A percentile compares a stretch with the other conserved stretches of the same genome.
Conservation (phyloP, 2,888 invertebrate genomes). For the Lasioglossum marginatum region DNA sequence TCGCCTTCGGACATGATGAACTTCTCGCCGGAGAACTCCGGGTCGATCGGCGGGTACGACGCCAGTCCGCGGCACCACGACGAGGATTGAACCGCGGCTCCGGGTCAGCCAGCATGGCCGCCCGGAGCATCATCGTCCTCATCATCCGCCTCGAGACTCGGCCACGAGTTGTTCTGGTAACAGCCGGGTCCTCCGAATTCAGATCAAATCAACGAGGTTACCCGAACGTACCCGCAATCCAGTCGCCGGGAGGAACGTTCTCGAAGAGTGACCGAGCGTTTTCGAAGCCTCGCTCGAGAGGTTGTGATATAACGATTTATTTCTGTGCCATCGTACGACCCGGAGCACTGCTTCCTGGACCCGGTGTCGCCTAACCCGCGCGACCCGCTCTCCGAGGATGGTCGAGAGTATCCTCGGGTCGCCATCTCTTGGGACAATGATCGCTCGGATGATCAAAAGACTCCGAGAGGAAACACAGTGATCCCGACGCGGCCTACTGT, state of each 20-base stretch:
- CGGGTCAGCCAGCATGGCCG: conserved; percentile 84
- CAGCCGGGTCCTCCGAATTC: conserved; percentile 28
- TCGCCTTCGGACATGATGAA: conserved; percentile 88
- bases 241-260: conserved; percentile 36
- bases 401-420: background rate
- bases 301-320: conserved; percentile 73
- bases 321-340: conserved; percentile 67
- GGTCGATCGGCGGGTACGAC: conserved; percentile 86
- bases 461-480: background rate
- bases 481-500: background rate
- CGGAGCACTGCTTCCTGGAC: conserved; percentile 28
- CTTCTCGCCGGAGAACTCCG: conserved; percentile 90
- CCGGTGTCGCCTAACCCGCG: conserved; percentile 31
- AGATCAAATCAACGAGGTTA: background rate
- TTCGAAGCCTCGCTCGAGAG: conserved; percentile 67
- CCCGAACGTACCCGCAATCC: background rate
- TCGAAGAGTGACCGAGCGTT: conserved; percentile 39
- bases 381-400: background rate
- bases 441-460: background rate
- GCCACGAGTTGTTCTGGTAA: conserved; percentile 83
- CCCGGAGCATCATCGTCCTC: conserved; percentile 80
- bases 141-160: conserved; percentile 72
- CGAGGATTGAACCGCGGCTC: conserved; percentile 91
- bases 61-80: conserved; percentile 90
- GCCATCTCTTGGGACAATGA: background rate